Percentiles rank a stretch among this genome's conserved stretches.
phyloP scores from a whole-genome alignment of 2,888 invertebrate genomes.

The Onchidella celtica region DNA sequence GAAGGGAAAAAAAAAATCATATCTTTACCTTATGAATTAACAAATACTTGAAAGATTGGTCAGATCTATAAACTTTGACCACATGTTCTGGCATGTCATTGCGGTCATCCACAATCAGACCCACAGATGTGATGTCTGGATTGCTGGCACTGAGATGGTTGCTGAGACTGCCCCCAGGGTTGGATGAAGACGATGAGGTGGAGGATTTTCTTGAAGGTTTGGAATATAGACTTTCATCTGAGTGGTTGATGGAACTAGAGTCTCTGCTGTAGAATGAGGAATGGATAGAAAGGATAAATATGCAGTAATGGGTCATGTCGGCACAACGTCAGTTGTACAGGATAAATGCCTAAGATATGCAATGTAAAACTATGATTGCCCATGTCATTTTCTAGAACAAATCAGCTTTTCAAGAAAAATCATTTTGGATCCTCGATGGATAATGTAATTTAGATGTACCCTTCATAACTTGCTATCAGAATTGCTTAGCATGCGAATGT shows the following conservation, averaged over 20 bases:
- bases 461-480: too few species aligned
- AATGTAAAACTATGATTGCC: neutral
- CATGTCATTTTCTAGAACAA: too few species aligned
- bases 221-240: conserved; percentile 72
- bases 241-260: conserved; percentile 69
- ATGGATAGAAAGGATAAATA: too few species aligned
- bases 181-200: conserved; percentile 69
- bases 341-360: too few species aligned
- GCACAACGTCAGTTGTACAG: too few species aligned
- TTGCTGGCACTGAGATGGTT: conserved; percentile 76
- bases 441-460: too few species aligned
- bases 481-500: too few species aligned
- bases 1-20: too few species aligned
- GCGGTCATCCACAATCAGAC: conserved; percentile 63
- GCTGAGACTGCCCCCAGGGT: conserved; percentile 65
- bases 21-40: conserved; percentile 95
- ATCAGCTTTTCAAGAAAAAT: too few species aligned
- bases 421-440: too few species aligned
- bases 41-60: conserved; percentile 98
- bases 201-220: conserved; percentile 63
- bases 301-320: too few species aligned
- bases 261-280: conserved; percentile 60
- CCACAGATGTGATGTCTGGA: conserved; percentile 73
- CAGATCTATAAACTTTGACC: conserved; percentile 93
- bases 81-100: conserved; percentile 91